Conservation (phyloP, 2,888 invertebrate species). For the Metopia argyrocephala region DNA sequence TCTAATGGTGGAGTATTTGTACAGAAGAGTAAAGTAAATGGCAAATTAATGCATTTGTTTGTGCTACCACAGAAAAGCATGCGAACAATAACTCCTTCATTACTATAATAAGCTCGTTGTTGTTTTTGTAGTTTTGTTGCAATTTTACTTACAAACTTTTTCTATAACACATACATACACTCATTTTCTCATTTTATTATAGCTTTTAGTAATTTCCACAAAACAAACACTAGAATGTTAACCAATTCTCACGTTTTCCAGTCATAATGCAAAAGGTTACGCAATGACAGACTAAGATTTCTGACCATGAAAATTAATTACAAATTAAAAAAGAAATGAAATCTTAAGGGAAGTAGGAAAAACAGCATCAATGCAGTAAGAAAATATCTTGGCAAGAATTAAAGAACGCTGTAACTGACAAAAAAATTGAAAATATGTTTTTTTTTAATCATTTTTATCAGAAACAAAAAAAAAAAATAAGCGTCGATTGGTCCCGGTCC, state of each 20-base stretch:
- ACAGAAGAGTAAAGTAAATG: not conserved
- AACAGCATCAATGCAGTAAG: too few relatives aligned
- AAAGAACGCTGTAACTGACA: too few relatives aligned
- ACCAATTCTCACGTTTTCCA: not conserved
- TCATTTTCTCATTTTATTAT: not conserved
- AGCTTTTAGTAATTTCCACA: not conserved
- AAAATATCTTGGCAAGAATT: too few relatives aligned
- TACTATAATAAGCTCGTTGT: constrained; percentile 26
- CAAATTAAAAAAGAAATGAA: not conserved
- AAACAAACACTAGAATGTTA: not conserved
- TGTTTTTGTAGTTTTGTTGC: constrained; percentile 14
- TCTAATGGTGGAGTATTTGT: too few relatives aligned
- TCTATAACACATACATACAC: not conserved
- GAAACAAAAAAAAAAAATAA: too few relatives aligned
- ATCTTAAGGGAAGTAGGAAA: not conserved
- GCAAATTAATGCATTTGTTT: constrained; percentile 22
- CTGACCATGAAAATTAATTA: not conserved
- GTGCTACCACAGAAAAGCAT: not conserved
- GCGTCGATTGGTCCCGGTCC: too few relatives aligned
- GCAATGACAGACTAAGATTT: not conserved
- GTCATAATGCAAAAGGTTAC: not conserved
- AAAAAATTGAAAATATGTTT: too few relatives aligned
- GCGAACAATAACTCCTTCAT: constrained; percentile 57
- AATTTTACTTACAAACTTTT: constrained; percentile 9
- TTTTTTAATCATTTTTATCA: too few relatives aligned